A percentile compares a stretch with the other conserved stretches of the same genome.
These are phyloP conservation scores for Coccyzus lansbergi DNA, from an alignment of 2,797 vertebrate species.

Conservation along the genomic window DNA sequence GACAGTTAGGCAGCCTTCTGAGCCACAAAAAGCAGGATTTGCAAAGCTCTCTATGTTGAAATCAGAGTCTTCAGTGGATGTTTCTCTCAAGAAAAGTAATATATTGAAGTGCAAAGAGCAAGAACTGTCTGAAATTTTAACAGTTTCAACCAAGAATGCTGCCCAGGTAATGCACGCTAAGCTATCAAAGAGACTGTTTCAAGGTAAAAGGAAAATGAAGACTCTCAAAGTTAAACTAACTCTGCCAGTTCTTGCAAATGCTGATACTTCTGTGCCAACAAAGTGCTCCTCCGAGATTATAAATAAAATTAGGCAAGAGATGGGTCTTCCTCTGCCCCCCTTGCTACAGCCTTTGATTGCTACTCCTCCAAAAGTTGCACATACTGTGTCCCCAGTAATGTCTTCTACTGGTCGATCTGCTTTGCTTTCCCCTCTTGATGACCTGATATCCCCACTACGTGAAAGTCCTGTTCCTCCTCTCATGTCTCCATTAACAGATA, in stretches of 20 bases:
- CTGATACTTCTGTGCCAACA: conserved; percentile 63
- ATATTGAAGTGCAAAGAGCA: conserved; percentile 20
- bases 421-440: conserved; percentile 80
- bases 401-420: conserved; percentile 77
- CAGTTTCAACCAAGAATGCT: not conserved
- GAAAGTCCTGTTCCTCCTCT: conserved; percentile 60
- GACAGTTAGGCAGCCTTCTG: not conserved
- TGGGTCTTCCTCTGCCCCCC: conserved; percentile 91
- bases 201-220: not conserved
- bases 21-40: not conserved
- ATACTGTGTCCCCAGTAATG: conserved; percentile 70
- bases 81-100: not conserved
- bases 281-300: conserved; percentile 75
- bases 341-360: conserved; percentile 84
- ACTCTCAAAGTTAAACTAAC: not conserved
- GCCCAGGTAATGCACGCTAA: not conserved
- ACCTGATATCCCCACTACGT: conserved; percentile 69
- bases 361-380: conserved; percentile 83
- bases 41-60: conserved; percentile 38
- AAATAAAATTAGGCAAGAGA: conserved; percentile 83
- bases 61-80: not conserved
- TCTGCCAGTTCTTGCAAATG: conserved; percentile 39
- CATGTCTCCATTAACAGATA: conserved; percentile 60
- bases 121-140: conserved; percentile 15
- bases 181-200: not conserved